Base-by-base conservation (phyloP, 2,888 invertebrate species). In the Ischnus inquisitorius region DNA sequence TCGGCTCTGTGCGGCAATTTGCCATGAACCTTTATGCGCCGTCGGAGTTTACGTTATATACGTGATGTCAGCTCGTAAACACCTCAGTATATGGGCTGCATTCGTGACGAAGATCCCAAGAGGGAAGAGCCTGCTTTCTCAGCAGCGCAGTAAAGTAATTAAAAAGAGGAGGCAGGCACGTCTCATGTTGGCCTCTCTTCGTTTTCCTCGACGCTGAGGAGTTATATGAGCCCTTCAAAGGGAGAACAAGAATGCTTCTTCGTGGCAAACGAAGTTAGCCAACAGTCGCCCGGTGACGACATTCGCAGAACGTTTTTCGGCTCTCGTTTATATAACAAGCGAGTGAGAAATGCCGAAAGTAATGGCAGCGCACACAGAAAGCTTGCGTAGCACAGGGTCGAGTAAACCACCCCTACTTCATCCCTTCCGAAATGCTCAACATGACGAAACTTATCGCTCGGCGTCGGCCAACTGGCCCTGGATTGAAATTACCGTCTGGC, bases 61-160 rank as follows among this genome's bases (percentile, higher is more conserved):
- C 16, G 60, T 39, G n/a, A 34, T 77, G 12, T 48, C 82, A 60
- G 48, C 34, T 67, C 54, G 68, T 74, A 82, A 82, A 74, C 46
- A 67, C 71, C 39, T 71, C 46, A 57, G 71, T 82, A 71, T 57
- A 67, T 65, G 65, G 65, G 65, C 77, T 67, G 67, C 77, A 68
- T 78, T 78, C 77, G 77, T 43, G 48, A n/a, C 72, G 64, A 46
- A 82, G 60, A 68, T 67, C 46, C 65, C 71, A 71, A 81, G 76
- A 48, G 51, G 69, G 69, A 64, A 51, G 48, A 76, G 76, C n/a
- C n/a, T 34, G 41, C 43, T 39, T 79, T 48, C 39, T 64, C 78
- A 64, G 43, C 60, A 67, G 74, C 28, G 34, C 82, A 74, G 57
- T 43, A 34, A 43, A 79, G 82, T 64, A 82, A 82, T 82, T 78